A percentile compares a stretch with the other conserved stretches of the same genome.
phyloP scores from a whole-genome alignment of 2,797 vertebrate species.

The Sorex maritimensis region DNA sequence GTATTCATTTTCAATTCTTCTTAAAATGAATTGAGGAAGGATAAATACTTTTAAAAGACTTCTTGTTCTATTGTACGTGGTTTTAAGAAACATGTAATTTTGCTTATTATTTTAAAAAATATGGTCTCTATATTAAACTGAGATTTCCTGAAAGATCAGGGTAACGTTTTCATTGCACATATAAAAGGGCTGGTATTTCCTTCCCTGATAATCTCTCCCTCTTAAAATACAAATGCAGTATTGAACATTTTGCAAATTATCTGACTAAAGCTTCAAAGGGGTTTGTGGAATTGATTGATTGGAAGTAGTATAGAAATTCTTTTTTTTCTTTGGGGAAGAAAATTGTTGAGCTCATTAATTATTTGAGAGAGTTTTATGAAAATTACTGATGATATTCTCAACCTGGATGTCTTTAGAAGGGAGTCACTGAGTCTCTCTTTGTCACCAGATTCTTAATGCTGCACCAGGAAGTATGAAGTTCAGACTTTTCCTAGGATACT shows the following conservation, averaged over 20 bases:
- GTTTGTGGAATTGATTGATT: constrained; percentile 80
- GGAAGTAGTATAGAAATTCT: constrained; percentile 33
- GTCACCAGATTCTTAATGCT: too few relatives aligned
- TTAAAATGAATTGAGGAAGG: constrained; percentile 12
- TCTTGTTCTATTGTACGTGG: neutral
- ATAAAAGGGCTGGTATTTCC: neutral
- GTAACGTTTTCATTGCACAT: constrained; percentile 4
- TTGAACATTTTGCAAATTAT: constrained; percentile 69
- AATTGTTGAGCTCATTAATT: constrained; percentile 79
- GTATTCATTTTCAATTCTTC: constrained; percentile 66
- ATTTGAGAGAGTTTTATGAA: constrained; percentile 76
- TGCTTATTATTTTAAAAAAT: neutral
- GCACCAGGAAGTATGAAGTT: neutral
- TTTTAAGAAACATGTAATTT: neutral
- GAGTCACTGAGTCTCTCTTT: neutral
- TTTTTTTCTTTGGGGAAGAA: constrained; percentile 57
- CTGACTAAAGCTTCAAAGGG: constrained; percentile 63
- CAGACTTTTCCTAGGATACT: neutral
- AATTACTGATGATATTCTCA: constrained; percentile 67
- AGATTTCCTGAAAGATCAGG: constrained; percentile 17
- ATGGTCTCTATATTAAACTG: constrained; percentile 35
- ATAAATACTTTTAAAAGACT: neutral
- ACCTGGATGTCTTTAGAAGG: neutral
- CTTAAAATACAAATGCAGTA: constrained; percentile 25
- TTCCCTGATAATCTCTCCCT: constrained; percentile 60